phyloP scores from a whole-genome alignment of 2,797 vertebrate genomes.

The Rhyacichthys aspro region DNA sequence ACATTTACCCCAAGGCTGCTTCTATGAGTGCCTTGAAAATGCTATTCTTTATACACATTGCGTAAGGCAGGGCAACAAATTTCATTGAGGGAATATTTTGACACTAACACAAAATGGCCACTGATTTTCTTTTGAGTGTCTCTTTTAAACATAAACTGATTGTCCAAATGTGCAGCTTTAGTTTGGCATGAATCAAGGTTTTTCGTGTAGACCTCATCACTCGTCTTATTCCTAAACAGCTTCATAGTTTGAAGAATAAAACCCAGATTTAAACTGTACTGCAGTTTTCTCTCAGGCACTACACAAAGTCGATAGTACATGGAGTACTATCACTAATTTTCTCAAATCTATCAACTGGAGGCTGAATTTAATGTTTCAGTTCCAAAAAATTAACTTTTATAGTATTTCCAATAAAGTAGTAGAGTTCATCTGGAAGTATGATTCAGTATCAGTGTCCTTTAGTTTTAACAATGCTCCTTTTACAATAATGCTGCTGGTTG shows the following conservation, averaged over 20 bases:
- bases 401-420: background rate
- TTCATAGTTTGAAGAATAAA: background rate
- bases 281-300: slow-evolving; percentile 4
- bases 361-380: background rate
- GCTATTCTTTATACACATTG: background rate
- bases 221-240: background rate
- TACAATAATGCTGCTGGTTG: background rate
- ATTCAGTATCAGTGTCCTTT: no score
- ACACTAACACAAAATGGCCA: slow-evolving; percentile 15
- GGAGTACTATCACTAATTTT: background rate
- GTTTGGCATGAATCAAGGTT: background rate
- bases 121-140: slow-evolving; percentile 1
- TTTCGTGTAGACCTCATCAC: background rate
- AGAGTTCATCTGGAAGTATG: no score
- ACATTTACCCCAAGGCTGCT: background rate
- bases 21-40: background rate
- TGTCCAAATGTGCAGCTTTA: background rate
- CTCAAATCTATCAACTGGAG: background rate
- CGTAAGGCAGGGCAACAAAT: slow-evolving; percentile 8
- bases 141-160: slow-evolving; percentile 12
- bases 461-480: no score
- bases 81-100: slow-evolving; percentile 12
- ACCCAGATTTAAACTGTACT: background rate
- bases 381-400: background rate
- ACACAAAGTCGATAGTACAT: background rate